Base-by-base conservation (phyloP, 2,797 vertebrate genomes). In the Corythornis leucogaster region DNA sequence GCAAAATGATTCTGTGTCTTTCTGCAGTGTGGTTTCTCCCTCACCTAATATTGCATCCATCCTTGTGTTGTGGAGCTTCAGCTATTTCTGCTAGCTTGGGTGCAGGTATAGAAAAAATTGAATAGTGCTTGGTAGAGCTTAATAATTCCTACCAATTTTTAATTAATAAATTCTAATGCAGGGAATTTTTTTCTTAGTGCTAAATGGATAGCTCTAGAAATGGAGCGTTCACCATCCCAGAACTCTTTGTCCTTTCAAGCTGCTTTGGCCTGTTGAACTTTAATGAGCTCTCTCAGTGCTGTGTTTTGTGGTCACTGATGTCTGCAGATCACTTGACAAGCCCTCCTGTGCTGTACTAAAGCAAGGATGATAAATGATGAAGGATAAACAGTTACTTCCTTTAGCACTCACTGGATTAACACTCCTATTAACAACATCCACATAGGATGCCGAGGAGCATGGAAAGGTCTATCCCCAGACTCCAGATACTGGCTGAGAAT, bases 301-400 rank as follows among this genome's bases (percentile, higher is more conserved):
- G 43, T 14, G 3, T 71, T 89, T 86, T 76, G 67, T 85, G 53
- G 54, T 85, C 38, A 25, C 17, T 3, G 12, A 48, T 80, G 45
- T 25, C 33, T 77, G 77, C 26, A 58, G 35, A 30, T 79, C 12
- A 8, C 61, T 87, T 86, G 17, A 59, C 68, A 85, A 73, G 51
- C 35, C 7, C 11, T 80, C 55, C 48, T 38, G 50, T 38, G 50
- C 31, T 35, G 33, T 74, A 58, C 9, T 77, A 48, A 74, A 77
- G 20, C 57, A 62, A 22, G 0, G 1, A 67, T 40, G 71, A 63
- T 66, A 83, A 87, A 59, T 38, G n/a, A 24, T 74, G 59, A 69
- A 68, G 22, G 25, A 24, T 87, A 55, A 90, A 80, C 46, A 42
- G 68, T 79, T 75, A 54, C 43, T 89, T 89, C 63, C 87, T 92